Evolutionary conservation across 2,113 vertebrate species (phyloP).

Genomic region (Columba janthina): DNA sequence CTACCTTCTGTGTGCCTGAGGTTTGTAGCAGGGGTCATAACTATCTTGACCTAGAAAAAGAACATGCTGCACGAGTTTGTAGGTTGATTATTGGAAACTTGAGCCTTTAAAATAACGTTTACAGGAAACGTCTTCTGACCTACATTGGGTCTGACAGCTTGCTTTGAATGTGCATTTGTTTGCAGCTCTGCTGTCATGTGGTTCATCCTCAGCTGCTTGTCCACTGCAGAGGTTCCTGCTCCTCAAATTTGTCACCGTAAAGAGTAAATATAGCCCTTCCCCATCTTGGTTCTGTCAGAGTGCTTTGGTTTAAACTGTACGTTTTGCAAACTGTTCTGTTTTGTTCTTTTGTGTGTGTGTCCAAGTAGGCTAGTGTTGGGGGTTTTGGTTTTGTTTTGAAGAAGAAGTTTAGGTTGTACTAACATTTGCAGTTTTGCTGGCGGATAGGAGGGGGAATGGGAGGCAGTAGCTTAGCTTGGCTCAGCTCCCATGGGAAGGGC

Average conservation of each 20-base stretch:
- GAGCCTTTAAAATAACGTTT: neutral
- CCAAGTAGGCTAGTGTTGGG: neutral
- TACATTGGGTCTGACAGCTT: neutral
- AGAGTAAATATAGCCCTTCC: neutral
- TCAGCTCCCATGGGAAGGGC: neutral
- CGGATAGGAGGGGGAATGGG: neutral
- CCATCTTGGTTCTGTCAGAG: neutral
- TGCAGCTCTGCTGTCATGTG: neutral
- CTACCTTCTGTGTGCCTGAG: neutral
- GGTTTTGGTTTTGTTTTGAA: accelerated
- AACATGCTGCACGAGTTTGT: neutral
- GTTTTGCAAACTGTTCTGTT: neutral
- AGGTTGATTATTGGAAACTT: neutral
- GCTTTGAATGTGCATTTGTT: neutral
- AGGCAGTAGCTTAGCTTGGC: neutral
- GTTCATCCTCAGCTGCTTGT: neutral
- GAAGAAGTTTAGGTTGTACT: neutral
- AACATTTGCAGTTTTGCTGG: neutral
- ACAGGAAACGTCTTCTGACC: neutral
- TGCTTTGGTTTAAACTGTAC: neutral
- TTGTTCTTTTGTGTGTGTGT: neutral
- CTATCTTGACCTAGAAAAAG: neutral
- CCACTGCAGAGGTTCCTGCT: neutral
- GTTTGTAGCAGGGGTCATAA: neutral
- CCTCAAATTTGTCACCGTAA: neutral